Percentiles rank a stretch among this genome's conserved stretches.
Evolutionary conservation across 2,797 vertebrate species (phyloP).

Genomic region (Gouania willdenowi): DNA sequence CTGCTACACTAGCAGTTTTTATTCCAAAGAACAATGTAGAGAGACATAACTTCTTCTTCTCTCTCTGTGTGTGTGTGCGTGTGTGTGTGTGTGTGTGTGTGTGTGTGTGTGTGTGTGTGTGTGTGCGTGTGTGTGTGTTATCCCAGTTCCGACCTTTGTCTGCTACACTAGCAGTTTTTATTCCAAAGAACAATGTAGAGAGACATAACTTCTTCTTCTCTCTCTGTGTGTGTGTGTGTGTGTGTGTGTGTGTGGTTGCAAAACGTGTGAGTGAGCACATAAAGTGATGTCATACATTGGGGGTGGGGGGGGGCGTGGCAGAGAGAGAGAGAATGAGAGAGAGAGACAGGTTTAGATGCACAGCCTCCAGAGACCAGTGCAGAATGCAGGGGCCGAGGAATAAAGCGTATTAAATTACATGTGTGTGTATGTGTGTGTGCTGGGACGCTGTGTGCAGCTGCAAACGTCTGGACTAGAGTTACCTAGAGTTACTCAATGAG

Average conservation of each 20-base stretch:
- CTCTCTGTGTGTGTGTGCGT: slow-evolving; percentile 27
- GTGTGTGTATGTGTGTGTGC: slow-evolving; percentile 32
- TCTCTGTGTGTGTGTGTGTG: slow-evolving; percentile 41
- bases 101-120: slow-evolving; percentile 1
- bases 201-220: slow-evolving; percentile 50
- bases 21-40: slow-evolving; percentile 66
- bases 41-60: slow-evolving; percentile 51
- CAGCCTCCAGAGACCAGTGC: slow-evolving; percentile 53
- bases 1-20: slow-evolving; percentile 69
- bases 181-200: slow-evolving; percentile 66
- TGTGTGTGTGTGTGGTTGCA: not conserved
- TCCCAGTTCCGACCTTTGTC: slow-evolving; percentile 71
- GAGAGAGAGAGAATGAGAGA: slow-evolving; percentile 7
- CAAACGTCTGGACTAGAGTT: slow-evolving; percentile 24
- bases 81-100: slow-evolving; percentile 5
- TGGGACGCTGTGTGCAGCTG: slow-evolving; percentile 30
- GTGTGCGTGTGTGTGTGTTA: slow-evolving; percentile 4
- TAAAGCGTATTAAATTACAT: slow-evolving; percentile 63
- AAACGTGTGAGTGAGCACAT: slow-evolving; percentile 39
- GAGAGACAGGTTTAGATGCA: slow-evolving; percentile 31
- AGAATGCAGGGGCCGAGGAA: slow-evolving; percentile 35
- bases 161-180: slow-evolving; percentile 69
- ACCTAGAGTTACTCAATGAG: slow-evolving; percentile 20
- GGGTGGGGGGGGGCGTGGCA: slow-evolving; percentile 60
- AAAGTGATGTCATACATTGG: slow-evolving; percentile 65